Base-by-base conservation (phyloP, 2,113 vertebrate genomes). In the Pogonocichla stellata region DNA sequence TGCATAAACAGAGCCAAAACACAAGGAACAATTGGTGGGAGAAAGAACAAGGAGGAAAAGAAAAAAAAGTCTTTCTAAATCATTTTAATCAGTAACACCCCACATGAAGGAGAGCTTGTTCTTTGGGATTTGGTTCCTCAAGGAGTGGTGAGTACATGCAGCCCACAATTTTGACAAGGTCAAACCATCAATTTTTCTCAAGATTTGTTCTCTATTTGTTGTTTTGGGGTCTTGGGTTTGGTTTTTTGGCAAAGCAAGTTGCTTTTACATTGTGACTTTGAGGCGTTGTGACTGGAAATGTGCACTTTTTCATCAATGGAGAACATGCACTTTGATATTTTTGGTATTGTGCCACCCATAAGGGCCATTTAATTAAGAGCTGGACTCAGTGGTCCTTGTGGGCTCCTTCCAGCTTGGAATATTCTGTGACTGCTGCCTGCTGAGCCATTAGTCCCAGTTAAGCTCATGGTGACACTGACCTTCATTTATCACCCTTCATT, bases 1-100 rank as follows among this genome's bases (percentile, higher is more conserved):
- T 97, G 93, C 91, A 86, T 91, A 93, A 97, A 92, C 91, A 97
- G 98, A 97, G 95, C 84, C 54, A 56, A 94, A 91, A 70, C 91
- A 79, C 88, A 93, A 96, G 92, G 94, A 96, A 91, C 96, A 82
- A 96, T 66, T 72, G 92, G 89, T 70, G 80, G 96, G 79, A 28
- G 54, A 43, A 82, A 86, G 79, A 92, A 80, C 45, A 45, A 86
- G 61, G 73, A 85, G 57, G 38, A 4, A 9, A 12, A 56, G 87
- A 85, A 33, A 90, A 57, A 77, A 33, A 50, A 17, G 8, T 86
- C 80, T 86, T 81, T 88, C 22, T 93, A 57, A 86, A 90, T 97
- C 15, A 34, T 94, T 83, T 66, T 86, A 60, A 90, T 90, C 88
- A 84, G 90, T 89, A 93, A 26, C 96, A 79, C 85, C 86, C 87